phyloP scores from a whole-genome alignment of 2,888 invertebrate genomes.

The Rosalia funebris region DNA sequence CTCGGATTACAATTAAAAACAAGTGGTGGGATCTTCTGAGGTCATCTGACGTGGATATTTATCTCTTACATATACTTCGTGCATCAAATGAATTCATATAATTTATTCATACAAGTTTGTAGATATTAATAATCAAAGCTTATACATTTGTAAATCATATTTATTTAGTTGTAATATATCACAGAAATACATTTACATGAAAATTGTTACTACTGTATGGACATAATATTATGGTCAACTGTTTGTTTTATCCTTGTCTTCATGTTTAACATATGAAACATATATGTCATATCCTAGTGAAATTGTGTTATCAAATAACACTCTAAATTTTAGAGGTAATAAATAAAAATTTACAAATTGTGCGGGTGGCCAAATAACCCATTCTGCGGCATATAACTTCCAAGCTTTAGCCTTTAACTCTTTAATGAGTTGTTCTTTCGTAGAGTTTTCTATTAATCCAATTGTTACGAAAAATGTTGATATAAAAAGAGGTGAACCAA shows the following conservation, averaged over 20 bases:
- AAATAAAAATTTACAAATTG: constrained; percentile 93
- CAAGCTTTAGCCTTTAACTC: constrained; percentile 81
- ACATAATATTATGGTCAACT: constrained; percentile 2
- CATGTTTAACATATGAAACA: constrained; percentile 81
- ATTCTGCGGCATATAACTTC: constrained; percentile 85
- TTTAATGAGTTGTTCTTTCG: constrained; percentile 69
- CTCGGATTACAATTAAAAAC: too few species aligned
- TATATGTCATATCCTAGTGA: constrained; percentile 88
- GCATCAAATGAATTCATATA: too few species aligned
- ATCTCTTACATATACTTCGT: too few species aligned
- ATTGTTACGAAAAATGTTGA: constrained; percentile 80
- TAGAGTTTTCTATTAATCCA: constrained; percentile 75
- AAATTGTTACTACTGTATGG: too few species aligned
- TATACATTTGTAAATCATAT: too few species aligned
- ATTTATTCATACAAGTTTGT: too few species aligned
- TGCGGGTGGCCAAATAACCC: constrained; percentile 92
- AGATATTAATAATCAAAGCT: too few species aligned
- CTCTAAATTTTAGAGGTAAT: constrained; percentile 82
- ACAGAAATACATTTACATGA: too few species aligned
- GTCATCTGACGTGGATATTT: too few species aligned
- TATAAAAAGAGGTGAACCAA: constrained; percentile 86
- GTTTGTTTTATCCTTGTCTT: constrained; percentile 2
- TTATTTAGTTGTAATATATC: too few species aligned
- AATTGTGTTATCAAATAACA: constrained; percentile 86
- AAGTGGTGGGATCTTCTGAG: too few species aligned